Evolutionary conservation across 2,113 vertebrate genomes (phyloP).

Genomic region (Nesoenas mayeri): DNA sequence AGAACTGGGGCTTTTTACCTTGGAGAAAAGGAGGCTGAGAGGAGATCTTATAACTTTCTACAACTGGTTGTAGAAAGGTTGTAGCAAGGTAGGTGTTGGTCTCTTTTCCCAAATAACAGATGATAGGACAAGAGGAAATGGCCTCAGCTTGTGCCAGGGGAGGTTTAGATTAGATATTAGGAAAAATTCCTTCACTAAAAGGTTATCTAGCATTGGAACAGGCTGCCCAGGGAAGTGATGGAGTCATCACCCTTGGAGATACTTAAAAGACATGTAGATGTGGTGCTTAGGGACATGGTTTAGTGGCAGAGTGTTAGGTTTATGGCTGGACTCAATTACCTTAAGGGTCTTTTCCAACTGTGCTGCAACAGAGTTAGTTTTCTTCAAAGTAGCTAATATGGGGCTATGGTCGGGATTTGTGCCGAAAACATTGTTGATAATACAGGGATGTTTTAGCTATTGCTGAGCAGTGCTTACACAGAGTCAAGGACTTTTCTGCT

Average conservation of each 20-base stretch:
- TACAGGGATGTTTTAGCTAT: no score
- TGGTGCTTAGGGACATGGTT: accelerated
- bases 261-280: background rate
- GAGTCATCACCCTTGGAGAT: background rate
- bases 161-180: background rate
- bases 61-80: background rate
- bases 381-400: no score
- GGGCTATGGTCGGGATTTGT: no score
- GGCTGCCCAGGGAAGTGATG: background rate
- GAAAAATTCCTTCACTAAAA: background rate
- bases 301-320: background rate
- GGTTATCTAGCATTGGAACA: background rate
- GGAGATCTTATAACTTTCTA: background rate
- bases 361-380: no score
- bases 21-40: background rate
- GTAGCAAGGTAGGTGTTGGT: background rate
- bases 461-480: no score
- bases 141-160: background rate
- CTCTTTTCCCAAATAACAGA: background rate
- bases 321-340: background rate
- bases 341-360: background rate
- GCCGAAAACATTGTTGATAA: no score
- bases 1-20: background rate
- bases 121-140: background rate
- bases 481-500: no score